Evolutionary conservation across 2,888 invertebrate genomes (phyloP).

Genomic region (Cheilosia variabilis): DNA sequence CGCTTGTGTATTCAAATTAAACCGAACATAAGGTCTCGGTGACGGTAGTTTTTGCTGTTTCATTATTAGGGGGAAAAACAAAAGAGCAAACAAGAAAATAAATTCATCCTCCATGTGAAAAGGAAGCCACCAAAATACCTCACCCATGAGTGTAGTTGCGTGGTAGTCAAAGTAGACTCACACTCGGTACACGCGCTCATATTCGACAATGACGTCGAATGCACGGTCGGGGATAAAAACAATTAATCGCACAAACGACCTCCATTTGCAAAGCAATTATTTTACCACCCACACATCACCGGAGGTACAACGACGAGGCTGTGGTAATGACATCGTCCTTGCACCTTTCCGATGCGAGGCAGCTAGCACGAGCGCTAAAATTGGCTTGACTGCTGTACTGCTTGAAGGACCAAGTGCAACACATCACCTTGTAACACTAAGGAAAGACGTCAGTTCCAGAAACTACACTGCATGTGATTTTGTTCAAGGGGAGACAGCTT

Average conservation of each 20-base stretch:
- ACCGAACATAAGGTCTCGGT: background rate
- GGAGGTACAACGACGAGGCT: conserved; percentile 11
- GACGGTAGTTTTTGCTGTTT: background rate
- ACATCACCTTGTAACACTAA: no score
- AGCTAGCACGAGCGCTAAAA: background rate
- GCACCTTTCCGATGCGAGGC: conserved; percentile 18
- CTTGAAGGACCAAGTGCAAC: background rate
- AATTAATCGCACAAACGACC: conserved; percentile 53
- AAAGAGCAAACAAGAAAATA: background rate
- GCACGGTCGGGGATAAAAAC: conserved; percentile 24
- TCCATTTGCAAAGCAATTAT: conserved; percentile 51
- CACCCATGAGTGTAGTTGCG: background rate
- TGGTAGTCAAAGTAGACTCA: background rate
- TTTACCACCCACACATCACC: conserved; percentile 32
- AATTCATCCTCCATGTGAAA: conserved; percentile 5
- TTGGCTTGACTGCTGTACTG: background rate
- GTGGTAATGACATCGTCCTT: conserved; percentile 34
- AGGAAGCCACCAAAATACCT: conserved; percentile 13
- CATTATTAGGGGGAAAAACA: background rate
- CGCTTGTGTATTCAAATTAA: conserved; percentile 45
- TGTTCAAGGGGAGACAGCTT: no score
- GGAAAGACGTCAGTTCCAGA: no score
- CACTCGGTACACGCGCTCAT: background rate
- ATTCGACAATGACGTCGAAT: conserved; percentile 5
- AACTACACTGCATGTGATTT: no score